Percentiles rank a stretch among this genome's conserved stretches.
These are phyloP conservation scores for Adoxophyes honmai DNA, from an alignment of 1,140 invertebrate species.

Conservation along the genomic window DNA sequence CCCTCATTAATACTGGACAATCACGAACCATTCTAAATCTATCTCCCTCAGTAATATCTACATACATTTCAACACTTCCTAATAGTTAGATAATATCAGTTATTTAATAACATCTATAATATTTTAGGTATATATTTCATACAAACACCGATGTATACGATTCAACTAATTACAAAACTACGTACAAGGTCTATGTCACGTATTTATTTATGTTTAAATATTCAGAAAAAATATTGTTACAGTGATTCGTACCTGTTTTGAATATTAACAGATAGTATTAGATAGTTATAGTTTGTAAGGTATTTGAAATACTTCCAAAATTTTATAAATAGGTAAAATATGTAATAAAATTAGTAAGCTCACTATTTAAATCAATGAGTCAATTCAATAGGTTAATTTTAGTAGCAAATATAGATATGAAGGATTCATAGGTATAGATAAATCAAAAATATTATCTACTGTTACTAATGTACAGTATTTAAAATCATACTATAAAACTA, in stretches of 20 bases:
- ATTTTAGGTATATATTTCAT: neutral
- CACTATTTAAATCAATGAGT: neutral
- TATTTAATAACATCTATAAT: constrained; percentile 11
- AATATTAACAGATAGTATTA: neutral
- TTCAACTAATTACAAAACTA: constrained; percentile 12
- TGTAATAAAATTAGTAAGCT: neutral
- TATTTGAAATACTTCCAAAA: neutral
- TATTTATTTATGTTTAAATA: constrained; percentile 2
- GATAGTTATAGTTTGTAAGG: neutral
- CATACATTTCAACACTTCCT: constrained; percentile 2
- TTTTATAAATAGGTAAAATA: neutral
- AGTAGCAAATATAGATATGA: neutral
- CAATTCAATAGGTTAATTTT: too few species aligned
- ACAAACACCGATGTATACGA: constrained; percentile 5
- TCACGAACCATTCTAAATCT: neutral
- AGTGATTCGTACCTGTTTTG: neutral
- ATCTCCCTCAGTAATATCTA: neutral
- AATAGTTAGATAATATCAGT: neutral
- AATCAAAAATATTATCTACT: neutral
- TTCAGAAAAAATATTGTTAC: neutral
- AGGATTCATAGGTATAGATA: neutral
- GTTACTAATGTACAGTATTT: neutral
- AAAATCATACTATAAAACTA: neutral
- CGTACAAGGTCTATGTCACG: neutral
- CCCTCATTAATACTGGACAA: too few species aligned